Percentiles rank a stretch among this genome's conserved stretches.
Evolutionary conservation across 2,113 vertebrate genomes (phyloP).

Genomic region (Melanocharis versteri): DNA sequence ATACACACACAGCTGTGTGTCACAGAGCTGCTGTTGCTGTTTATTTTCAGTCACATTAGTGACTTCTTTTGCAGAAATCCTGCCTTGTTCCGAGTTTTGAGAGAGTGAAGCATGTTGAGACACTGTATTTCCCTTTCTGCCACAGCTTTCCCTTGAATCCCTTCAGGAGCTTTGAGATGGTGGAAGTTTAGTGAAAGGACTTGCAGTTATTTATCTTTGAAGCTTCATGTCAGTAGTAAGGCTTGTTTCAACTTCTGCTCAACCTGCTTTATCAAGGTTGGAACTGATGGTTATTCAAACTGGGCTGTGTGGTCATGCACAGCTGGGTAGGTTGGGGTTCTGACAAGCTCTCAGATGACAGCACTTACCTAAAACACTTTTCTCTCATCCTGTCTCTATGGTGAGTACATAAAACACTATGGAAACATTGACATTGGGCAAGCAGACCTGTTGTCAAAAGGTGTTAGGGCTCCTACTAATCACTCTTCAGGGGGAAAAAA

Average conservation of each 20-base stretch:
- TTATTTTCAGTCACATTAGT: background rate
- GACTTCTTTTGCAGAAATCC: background rate
- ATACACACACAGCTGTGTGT: background rate
- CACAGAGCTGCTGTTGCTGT: background rate
- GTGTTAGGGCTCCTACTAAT: constrained; percentile 6
- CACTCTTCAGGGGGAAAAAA: background rate
- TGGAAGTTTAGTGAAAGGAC: background rate
- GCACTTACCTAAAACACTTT: background rate
- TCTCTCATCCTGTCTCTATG: background rate
- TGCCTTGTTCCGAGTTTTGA: background rate
- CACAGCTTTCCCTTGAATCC: background rate
- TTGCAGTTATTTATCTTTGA: background rate
- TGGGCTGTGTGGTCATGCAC: background rate
- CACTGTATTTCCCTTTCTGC: background rate
- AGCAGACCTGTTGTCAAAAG: constrained; percentile 28
- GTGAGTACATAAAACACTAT: background rate
- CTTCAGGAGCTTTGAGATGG: background rate
- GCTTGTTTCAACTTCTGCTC: background rate
- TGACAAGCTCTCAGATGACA: background rate
- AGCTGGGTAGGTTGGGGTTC: background rate
- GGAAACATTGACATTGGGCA: background rate
- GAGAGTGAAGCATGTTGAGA: background rate
- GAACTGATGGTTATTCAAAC: background rate
- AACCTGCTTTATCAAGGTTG: background rate
- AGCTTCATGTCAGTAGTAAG: background rate